A percentile compares a stretch with the other conserved stretches of the same genome.
phyloP scores from a whole-genome alignment of 2,888 invertebrate genomes.

The Napeogenes sylphis region DNA sequence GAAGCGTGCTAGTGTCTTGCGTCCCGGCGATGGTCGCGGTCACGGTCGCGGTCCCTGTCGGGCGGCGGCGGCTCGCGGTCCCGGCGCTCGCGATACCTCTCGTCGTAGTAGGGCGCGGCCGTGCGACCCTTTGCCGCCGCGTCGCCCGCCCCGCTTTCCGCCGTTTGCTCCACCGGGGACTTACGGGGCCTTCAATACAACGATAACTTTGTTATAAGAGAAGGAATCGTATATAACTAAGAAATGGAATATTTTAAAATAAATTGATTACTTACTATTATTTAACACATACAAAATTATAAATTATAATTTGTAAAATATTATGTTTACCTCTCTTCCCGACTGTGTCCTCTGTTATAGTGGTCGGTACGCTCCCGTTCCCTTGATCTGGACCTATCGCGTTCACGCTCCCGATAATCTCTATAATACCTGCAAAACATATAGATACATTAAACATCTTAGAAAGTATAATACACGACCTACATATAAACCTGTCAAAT shows the following conservation, averaged over 20 bases:
- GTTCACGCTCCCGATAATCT: slow-evolving; percentile 79
- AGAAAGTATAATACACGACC: background rate
- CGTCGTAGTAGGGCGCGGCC: slow-evolving; percentile 87
- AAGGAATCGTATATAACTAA: no score
- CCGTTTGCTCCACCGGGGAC: slow-evolving; percentile 76
- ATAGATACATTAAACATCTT: slow-evolving; percentile 3
- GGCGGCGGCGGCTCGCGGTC: slow-evolving; percentile 78
- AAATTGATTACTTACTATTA: no score
- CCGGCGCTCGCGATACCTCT: slow-evolving; percentile 86
- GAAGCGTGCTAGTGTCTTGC: slow-evolving; percentile 40
- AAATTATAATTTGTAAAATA: no score
- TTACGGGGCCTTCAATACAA: slow-evolving; percentile 71
- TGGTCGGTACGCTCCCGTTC: slow-evolving; percentile 83
- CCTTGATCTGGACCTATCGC: slow-evolving; percentile 89
- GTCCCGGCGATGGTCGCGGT: slow-evolving; percentile 65
- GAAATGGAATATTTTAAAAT: no score
- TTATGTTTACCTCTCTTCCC: slow-evolving; percentile 83
- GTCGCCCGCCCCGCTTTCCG: slow-evolving; percentile 69
- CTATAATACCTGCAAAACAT: slow-evolving; percentile 72
- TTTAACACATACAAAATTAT: no score
- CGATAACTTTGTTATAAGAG: no score
- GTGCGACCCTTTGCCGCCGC: slow-evolving; percentile 76
- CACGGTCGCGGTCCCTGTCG: slow-evolving; percentile 78
- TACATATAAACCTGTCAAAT: no score
- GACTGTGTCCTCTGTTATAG: slow-evolving; percentile 85